These are phyloP conservation scores for Pycnomerus fuliginosus DNA, from an alignment of 2,888 invertebrate genomes.

Conservation along the genomic window DNA sequence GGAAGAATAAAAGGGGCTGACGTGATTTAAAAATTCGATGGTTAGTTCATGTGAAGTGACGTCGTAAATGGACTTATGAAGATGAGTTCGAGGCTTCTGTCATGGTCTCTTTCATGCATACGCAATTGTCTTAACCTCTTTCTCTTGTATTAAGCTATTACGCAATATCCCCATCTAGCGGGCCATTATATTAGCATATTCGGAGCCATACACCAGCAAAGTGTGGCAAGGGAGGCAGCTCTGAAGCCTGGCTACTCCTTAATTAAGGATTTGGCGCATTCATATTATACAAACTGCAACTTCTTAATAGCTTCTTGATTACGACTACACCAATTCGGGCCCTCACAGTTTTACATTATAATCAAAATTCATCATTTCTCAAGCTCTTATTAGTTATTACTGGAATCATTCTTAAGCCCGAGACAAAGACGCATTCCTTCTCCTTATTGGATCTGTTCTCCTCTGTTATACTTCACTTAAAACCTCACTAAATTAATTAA, in stretches of 20 bases:
- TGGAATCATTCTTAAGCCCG: conserved; percentile 14
- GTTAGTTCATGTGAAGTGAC: conserved; percentile 21
- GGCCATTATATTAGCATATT: conserved; percentile 51
- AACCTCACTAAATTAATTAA: conserved; percentile 34
- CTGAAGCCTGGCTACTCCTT: conserved; percentile 42
- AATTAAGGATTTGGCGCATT: conserved; percentile 46
- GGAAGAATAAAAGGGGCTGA: conserved; percentile 8
- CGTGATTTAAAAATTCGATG: conserved; percentile 26
- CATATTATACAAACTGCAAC: conserved; percentile 42
- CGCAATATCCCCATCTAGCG: conserved; percentile 47
- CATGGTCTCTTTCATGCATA: conserved; percentile 39
- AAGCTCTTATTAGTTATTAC: conserved; percentile 22
- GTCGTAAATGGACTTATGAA: conserved; percentile 33
- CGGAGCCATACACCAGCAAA: conserved; percentile 45
- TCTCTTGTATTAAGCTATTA: conserved; percentile 47
- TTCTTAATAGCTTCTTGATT: conserved; percentile 41
- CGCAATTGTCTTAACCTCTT: conserved; percentile 47
- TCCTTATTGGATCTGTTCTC: conserved; percentile 19
- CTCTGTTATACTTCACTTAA: conserved; percentile 22
- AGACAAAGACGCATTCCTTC: conserved; percentile 18
- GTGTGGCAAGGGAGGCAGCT: conserved; percentile 34
- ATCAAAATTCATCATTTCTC: conserved; percentile 20
- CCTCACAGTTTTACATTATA: conserved; percentile 29
- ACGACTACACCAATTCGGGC: conserved; percentile 30
- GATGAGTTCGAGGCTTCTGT: conserved; percentile 24